These are phyloP conservation scores for Yponomeuta malinellus DNA, from an alignment of 2,888 invertebrate genomes.

Conservation along the genomic window DNA sequence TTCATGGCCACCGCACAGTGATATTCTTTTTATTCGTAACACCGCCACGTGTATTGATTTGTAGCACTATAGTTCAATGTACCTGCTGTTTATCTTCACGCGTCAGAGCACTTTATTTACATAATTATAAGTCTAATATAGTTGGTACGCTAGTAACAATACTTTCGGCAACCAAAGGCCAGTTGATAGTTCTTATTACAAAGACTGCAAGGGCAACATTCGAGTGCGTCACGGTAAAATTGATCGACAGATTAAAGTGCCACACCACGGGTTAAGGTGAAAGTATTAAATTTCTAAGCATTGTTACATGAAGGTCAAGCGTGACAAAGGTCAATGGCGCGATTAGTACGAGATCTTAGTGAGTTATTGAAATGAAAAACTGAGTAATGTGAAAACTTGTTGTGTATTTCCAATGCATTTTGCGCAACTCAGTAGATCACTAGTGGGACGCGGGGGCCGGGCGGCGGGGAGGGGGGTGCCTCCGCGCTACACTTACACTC, in stretches of 20 bases:
- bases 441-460: constrained; percentile 19
- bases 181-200: not conserved
- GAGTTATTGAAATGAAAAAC: constrained; percentile 53
- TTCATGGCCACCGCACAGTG: not conserved
- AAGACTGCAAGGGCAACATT: not conserved
- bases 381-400: constrained; percentile 61
- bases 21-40: no score
- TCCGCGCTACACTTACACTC: constrained; percentile 49
- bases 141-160: no score
- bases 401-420: constrained; percentile 64
- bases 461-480: constrained; percentile 20
- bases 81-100: constrained; percentile 10
- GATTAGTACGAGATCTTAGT: not conserved
- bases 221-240: not conserved
- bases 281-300: not conserved
- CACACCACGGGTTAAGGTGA: not conserved
- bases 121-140: not conserved
- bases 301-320: not conserved
- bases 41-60: not conserved
- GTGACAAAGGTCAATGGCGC: not conserved
- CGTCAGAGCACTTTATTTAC: not conserved
- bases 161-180: no score
- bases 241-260: not conserved
- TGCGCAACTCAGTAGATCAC: constrained; percentile 42
- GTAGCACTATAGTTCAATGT: not conserved